Base-by-base conservation (phyloP, 2,113 vertebrate genomes). In the Melospiza georgiana region DNA sequence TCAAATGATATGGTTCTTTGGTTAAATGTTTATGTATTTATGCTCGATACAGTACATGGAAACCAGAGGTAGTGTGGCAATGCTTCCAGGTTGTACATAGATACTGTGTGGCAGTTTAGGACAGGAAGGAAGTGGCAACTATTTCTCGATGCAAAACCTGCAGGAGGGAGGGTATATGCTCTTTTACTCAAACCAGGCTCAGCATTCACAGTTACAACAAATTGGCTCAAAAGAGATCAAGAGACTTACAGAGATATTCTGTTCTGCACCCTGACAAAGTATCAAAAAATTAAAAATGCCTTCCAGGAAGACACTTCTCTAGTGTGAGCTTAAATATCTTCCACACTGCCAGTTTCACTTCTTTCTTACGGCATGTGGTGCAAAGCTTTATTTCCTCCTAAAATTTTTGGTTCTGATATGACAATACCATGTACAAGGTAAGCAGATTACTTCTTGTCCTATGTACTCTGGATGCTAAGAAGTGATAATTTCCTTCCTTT, bases 71-170 rank as follows among this genome's bases (percentile, higher is more conserved):
- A 57, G 37, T 72, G 83, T 95, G 85, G 93, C 90, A 96, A 93
- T 3, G 20, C n/a, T 88, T 54, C 74, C 54, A 90, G 2, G 4
- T 80, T 78, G 52, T 58, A 55, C n/a, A 39, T 10, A 6, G 4
- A 30, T 52, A 62, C 49, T 6, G 11, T 17, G 43, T 65, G 73
- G 41, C 83, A 82, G 76, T 90, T 94, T 61, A 79, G 62, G 73
- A 58, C 83, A 89, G 94, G 95, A 94, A 96, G 96, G 93, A 97
- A 94, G 87, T 89, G 90, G 76, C 66, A 86, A 62, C 37, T 55
- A n/a, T 14, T 15, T 25, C 65, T 90, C 10, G 6, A 65, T 81
- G 66, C 88, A 84, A 95, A 90, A 84, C 16, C 44, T 89, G 65
- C 49, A 54, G 24, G 33, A 76, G 55, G 54, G 66, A 44, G 54